A percentile compares a stretch with the other conserved stretches of the same genome.
phyloP scores from a whole-genome alignment of 2,113 vertebrate genomes.

The Brachypodius melanocephalos region DNA sequence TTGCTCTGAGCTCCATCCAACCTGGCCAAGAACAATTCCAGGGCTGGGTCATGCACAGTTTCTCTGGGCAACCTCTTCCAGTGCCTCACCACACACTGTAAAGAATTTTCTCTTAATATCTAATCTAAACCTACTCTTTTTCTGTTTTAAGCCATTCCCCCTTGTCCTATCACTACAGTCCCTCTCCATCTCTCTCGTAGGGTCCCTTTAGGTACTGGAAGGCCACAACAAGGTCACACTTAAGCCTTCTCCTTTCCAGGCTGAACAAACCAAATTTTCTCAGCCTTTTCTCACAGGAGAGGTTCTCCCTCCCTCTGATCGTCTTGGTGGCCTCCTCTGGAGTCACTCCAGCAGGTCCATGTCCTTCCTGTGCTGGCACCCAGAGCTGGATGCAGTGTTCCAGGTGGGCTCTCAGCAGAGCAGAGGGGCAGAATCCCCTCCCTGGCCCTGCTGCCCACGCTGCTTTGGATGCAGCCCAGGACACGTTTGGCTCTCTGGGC shows the following conservation, averaged over 20 bases:
- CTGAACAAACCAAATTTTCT: background rate
- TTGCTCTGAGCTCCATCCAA: background rate
- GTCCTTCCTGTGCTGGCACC: background rate
- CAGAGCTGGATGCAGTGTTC: background rate
- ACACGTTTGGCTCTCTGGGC: background rate
- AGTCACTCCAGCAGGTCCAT: rapidly evolving
- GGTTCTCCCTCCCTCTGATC: background rate
- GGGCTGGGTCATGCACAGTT: background rate
- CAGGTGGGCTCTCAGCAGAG: background rate
- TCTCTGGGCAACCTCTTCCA: background rate
- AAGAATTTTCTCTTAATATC: background rate
- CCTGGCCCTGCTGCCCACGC: background rate
- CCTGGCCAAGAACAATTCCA: background rate
- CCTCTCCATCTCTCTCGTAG: background rate
- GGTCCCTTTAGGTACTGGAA: background rate
- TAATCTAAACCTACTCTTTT: background rate
- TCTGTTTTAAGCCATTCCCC: background rate
- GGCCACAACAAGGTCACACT: background rate
- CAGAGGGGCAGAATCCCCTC: background rate
- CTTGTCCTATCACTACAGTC: background rate
- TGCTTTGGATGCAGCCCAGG: background rate
- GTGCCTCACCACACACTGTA: background rate
- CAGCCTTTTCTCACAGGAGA: background rate
- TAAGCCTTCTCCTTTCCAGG: background rate
- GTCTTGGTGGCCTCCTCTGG: background rate